A percentile compares a stretch with the other conserved stretches of the same genome.
Conservation (phyloP, 2,113 vertebrate species). For the Rhipidura dahli region DNA sequence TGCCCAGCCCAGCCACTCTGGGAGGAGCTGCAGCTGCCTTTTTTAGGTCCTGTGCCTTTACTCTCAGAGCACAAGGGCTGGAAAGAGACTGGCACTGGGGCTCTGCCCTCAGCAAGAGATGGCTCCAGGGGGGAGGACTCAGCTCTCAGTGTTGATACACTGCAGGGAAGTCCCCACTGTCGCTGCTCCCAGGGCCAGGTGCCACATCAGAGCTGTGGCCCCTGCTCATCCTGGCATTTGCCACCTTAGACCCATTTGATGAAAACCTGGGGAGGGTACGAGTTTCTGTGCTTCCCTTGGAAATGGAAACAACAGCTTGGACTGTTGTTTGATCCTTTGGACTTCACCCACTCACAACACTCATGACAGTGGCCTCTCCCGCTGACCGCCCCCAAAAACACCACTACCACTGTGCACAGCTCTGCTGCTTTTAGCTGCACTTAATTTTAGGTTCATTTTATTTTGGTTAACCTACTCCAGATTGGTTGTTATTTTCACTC, state of each 20-base stretch:
- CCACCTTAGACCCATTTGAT: background rate
- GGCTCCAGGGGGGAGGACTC: background rate
- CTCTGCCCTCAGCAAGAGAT: background rate
- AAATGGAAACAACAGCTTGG: background rate
- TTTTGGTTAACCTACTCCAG: background rate
- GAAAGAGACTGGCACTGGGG: background rate
- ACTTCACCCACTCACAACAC: background rate
- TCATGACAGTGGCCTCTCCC: rapidly evolving
- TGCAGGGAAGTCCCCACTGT: background rate
- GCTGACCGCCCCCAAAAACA: background rate
- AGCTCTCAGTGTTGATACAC: background rate
- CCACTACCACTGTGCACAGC: background rate
- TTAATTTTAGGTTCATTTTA: background rate
- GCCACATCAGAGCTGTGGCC: background rate
- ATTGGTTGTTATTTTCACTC: background rate
- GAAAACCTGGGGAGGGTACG: background rate
- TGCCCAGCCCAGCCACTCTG: background rate
- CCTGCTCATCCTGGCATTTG: background rate
- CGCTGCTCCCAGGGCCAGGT: background rate
- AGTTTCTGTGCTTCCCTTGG: background rate
- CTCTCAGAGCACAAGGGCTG: background rate
- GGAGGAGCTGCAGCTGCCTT: background rate
- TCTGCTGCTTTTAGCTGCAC: background rate
- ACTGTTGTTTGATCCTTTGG: background rate
- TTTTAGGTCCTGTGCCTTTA: background rate